Percentiles rank a stretch among this genome's conserved stretches.
These are phyloP conservation scores for Vulpes lagopus DNA, from an alignment of 2,113 vertebrate genomes.

Conservation along the genomic window DNA sequence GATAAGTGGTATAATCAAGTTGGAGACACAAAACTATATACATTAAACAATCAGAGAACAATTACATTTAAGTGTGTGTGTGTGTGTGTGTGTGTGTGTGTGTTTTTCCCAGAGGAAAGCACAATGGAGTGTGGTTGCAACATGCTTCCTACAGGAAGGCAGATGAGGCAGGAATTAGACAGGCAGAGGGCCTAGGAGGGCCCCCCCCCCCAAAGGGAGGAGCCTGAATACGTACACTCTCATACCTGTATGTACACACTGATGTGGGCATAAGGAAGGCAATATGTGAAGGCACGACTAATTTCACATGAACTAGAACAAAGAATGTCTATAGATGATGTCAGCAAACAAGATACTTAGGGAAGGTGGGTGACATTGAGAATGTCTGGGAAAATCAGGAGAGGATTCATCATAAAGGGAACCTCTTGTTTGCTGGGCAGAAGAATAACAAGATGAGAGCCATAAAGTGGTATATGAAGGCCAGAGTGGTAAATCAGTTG, in stretches of 20 bases:
- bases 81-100: not conserved
- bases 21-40: constrained; percentile 23
- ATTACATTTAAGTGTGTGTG: not conserved
- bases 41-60: not conserved
- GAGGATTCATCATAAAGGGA: not conserved
- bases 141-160: not conserved
- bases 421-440: not conserved
- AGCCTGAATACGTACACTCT: accelerated
- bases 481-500: not conserved
- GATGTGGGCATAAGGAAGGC: not conserved
- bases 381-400: not conserved
- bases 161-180: not conserved
- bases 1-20: not conserved
- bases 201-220: not conserved
- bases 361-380: not conserved
- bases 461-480: not conserved
- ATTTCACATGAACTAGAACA: not conserved
- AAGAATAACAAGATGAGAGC: not conserved
- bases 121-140: not conserved
- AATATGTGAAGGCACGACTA: not conserved
- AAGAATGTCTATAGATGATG: not conserved
- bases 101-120: not conserved
- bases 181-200: not conserved
- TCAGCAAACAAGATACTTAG: not conserved
- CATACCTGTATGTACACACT: too few relatives aligned